Conservation (phyloP, 2,888 invertebrate genomes). For the Parnassius smintheus region DNA sequence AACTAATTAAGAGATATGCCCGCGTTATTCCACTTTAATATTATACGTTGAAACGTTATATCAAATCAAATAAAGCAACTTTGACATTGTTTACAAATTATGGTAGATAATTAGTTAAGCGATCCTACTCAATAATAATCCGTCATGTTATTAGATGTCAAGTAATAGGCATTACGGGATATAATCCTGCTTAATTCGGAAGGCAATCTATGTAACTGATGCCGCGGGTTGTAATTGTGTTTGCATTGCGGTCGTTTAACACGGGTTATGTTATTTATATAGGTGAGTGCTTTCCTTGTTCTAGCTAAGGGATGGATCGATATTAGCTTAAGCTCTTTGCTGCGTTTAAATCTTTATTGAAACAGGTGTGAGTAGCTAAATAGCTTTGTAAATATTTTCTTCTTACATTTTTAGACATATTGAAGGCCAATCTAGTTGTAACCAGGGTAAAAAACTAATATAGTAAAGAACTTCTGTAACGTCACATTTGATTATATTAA, state of each 20-base stretch:
- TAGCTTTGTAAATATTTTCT: constrained; percentile 2
- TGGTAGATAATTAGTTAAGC: no score
- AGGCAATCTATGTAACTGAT: constrained; percentile 3
- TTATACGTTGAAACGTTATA: no score
- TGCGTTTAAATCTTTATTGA: constrained; percentile 2
- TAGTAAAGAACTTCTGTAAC: no score
- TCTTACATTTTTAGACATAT: not conserved
- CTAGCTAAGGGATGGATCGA: constrained; percentile 1
- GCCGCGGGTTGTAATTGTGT: constrained; percentile 4
- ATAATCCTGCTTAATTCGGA: constrained; percentile 18
- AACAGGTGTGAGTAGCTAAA: constrained; percentile 10
- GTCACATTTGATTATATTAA: no score
- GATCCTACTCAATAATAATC: no score
- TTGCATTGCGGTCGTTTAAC: constrained; percentile 6
- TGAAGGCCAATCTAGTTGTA: no score
- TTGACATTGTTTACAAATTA: no score
- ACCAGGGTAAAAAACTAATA: no score
- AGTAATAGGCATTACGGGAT: not conserved
- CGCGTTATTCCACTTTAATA: no score
- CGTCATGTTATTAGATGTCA: no score
- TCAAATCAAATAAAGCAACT: no score
- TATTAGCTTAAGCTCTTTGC: constrained; percentile 4
- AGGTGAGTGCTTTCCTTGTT: constrained; percentile 8
- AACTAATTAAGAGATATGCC: no score
- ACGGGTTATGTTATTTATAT: constrained; percentile 17